Conservation (phyloP, 2,113 vertebrate species). For the Oenanthe oenanthe region DNA sequence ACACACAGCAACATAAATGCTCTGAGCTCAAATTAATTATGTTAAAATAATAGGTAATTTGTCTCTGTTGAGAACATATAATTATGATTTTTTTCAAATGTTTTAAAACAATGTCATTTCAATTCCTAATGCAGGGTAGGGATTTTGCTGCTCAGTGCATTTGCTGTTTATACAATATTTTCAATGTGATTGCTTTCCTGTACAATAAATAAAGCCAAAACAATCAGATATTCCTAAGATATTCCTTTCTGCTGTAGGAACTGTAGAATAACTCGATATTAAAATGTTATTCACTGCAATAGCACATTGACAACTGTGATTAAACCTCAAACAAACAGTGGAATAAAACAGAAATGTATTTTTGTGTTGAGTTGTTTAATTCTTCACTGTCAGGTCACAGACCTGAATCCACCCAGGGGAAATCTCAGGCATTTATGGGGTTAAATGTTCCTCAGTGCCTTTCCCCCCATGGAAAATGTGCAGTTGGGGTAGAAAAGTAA, state of each 20-base stretch:
- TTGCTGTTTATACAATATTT: constrained; percentile 72
- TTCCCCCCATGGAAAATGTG: neutral
- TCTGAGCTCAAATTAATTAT: constrained; percentile 66
- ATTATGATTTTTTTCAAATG: constrained; percentile 66
- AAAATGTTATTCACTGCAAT: constrained; percentile 56
- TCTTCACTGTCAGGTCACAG: constrained; percentile 30
- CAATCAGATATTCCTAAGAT: constrained; percentile 47
- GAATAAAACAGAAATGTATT: constrained; percentile 57
- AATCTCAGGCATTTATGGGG: neutral
- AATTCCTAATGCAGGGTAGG: constrained; percentile 49
- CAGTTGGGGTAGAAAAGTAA: neutral
- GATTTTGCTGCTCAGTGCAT: constrained; percentile 56
- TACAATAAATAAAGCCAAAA: constrained; percentile 55
- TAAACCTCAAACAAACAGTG: constrained; percentile 52
- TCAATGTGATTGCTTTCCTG: constrained; percentile 65
- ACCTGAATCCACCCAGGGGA: neutral
- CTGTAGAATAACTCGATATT: constrained; percentile 58
- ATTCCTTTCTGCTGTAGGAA: constrained; percentile 55
- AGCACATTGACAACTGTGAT: constrained; percentile 66
- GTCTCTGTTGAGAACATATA: constrained; percentile 61
- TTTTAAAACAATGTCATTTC: constrained; percentile 70
- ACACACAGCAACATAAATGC: constrained; percentile 45
- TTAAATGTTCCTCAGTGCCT: neutral
- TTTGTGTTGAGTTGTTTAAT: constrained; percentile 34
- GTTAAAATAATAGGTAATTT: constrained; percentile 70